phyloP scores from a whole-genome alignment of 2,888 invertebrate species.

The Gonocerus acuteangulatus region DNA sequence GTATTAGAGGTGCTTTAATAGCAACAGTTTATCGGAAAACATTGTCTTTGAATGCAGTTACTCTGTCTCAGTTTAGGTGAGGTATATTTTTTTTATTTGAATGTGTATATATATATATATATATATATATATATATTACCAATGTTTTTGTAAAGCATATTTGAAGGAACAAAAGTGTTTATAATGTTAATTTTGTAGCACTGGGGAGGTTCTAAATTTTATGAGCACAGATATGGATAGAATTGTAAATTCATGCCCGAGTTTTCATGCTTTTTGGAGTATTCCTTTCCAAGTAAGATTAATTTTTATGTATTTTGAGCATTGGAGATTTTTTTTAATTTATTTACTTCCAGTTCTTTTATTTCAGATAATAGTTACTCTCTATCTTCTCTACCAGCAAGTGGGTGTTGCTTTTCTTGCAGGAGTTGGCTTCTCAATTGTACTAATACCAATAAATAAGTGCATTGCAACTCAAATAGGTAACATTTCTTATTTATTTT shows the following conservation, averaged over 20 bases:
- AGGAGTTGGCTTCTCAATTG: conserved; percentile 74
- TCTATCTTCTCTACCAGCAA: conserved; percentile 78
- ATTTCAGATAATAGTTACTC: conserved; percentile 66
- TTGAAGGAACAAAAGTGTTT: conserved; percentile 27
- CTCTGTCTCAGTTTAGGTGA: conserved; percentile 43
- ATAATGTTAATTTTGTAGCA: conserved; percentile 44
- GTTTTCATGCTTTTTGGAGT: conserved; percentile 95
- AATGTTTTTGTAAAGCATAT: too few relatives aligned
- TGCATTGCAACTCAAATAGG: conserved; percentile 83
- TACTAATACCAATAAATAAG: conserved; percentile 89
- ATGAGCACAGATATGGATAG: conserved; percentile 96
- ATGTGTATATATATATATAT: neutral
- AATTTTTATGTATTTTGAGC: neutral
- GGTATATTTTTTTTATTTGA: conserved; percentile 42
- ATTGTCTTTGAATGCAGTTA: conserved; percentile 46
- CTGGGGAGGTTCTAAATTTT: conserved; percentile 89
- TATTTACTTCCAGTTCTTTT: neutral
- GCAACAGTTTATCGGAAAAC: conserved; percentile 72
- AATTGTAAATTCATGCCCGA: conserved; percentile 89
- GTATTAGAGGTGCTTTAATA: conserved; percentile 78
- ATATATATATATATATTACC: too few relatives aligned
- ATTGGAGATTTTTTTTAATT: neutral
- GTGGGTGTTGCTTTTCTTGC: conserved; percentile 86
- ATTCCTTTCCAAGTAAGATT: conserved; percentile 75
- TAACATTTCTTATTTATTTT: too few relatives aligned